These are phyloP conservation scores for Dolichallabes microphthalmus DNA, from an alignment of 2,113 vertebrate genomes.

Conservation along the genomic window DNA sequence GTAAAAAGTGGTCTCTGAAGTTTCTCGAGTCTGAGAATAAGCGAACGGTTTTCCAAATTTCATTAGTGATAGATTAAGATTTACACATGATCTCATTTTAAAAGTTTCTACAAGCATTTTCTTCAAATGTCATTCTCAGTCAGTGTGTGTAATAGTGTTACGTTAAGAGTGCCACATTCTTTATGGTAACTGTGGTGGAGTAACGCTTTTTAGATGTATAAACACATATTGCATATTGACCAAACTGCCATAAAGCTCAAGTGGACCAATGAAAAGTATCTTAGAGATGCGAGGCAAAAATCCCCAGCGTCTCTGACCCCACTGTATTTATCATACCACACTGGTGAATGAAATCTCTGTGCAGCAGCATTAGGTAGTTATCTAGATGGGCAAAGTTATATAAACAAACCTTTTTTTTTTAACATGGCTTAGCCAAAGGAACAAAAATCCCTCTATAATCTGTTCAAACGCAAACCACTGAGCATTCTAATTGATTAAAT, in stretches of 20 bases:
- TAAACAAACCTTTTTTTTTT: slow-evolving; percentile 28
- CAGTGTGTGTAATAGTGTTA: slow-evolving; percentile 13
- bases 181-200: slow-evolving; percentile 6
- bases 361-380: slow-evolving; percentile 22
- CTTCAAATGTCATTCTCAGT: slow-evolving; percentile 21
- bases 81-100: slow-evolving; percentile 21
- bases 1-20: not conserved
- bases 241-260: slow-evolving; percentile 25
- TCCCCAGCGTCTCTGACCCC: slow-evolving; percentile 13
- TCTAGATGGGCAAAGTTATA: slow-evolving; percentile 25
- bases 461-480: slow-evolving; percentile 31
- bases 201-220: not conserved
- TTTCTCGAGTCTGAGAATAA: not conserved
- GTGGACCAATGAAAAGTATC: slow-evolving; percentile 10
- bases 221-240: slow-evolving; percentile 19
- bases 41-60: not conserved
- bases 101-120: slow-evolving; percentile 40
- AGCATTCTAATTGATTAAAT: slow-evolving; percentile 35
- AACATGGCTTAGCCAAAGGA: slow-evolving; percentile 4
- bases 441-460: slow-evolving; percentile 25
- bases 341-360: slow-evolving; percentile 47
- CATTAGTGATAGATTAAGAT: slow-evolving; percentile 10
- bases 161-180: not conserved
- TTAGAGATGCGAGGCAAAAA: not conserved
- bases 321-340: slow-evolving; percentile 20